phyloP scores from a whole-genome alignment of 2,888 invertebrate species.

The Dysmachus trigonus region DNA sequence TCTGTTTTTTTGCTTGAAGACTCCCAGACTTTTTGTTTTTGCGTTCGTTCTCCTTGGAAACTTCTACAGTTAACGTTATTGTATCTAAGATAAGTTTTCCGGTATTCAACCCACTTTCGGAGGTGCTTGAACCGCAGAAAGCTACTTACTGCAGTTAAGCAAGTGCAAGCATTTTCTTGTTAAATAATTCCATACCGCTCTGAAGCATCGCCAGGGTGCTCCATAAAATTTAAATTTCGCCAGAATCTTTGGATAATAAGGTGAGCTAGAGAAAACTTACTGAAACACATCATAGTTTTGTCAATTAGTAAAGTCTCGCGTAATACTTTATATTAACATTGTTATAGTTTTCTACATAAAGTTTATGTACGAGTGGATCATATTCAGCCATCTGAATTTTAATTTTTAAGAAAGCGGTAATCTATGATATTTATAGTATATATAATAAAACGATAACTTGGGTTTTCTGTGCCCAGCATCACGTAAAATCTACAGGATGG shows the following conservation, averaged over 20 bases:
- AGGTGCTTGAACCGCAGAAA: neutral
- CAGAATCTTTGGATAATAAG: neutral
- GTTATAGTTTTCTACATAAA: neutral
- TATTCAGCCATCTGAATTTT: neutral
- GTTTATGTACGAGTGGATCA: neutral
- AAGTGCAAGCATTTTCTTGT: neutral
- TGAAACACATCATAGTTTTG: neutral
- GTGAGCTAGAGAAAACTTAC: neutral
- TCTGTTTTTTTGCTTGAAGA: neutral
- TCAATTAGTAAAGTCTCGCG: neutral
- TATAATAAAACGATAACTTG: too few relatives aligned
- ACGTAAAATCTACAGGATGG: too few relatives aligned
- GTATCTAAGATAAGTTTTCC: neutral
- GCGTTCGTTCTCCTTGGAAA: neutral
- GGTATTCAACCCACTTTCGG: neutral
- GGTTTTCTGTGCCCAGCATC: too few relatives aligned
- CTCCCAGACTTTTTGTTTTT: neutral
- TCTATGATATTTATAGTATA: too few relatives aligned
- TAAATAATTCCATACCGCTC: neutral
- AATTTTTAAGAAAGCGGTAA: too few relatives aligned
- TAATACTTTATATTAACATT: neutral
- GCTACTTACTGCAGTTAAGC: neutral
- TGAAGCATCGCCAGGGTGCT: neutral
- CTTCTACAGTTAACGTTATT: neutral
- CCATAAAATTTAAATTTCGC: neutral